Evolutionary conservation across 1,140 invertebrate genomes (phyloP).

Genomic region (Batillaria attramentaria): DNA sequence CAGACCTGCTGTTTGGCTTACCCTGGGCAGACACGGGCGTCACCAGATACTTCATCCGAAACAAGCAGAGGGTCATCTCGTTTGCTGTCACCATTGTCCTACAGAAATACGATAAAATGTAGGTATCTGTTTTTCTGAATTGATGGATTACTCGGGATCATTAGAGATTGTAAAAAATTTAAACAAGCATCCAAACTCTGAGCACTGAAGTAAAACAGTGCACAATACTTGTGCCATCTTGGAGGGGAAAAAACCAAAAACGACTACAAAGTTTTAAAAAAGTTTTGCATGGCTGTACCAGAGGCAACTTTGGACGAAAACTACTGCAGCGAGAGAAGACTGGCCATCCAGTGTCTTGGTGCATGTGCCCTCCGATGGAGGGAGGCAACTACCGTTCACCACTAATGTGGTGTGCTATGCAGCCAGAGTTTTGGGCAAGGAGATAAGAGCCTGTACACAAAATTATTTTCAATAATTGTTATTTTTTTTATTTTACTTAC

Average conservation of each 20-base stretch:
- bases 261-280: background rate
- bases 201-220: too few relatives aligned
- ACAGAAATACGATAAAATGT: constrained; percentile 84
- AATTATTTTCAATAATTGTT: background rate
- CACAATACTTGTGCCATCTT: background rate
- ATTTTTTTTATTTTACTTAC: constrained; percentile 1
- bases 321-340: too few relatives aligned
- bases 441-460: background rate
- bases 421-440: background rate
- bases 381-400: too few relatives aligned
- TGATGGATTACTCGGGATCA: background rate
- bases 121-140: constrained; percentile 59
- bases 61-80: constrained; percentile 86
- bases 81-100: constrained; percentile 92
- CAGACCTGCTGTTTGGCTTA: constrained; percentile 93
- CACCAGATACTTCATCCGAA: constrained; percentile 86
- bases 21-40: constrained; percentile 90
- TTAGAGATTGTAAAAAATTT: background rate
- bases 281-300: background rate
- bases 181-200: too few relatives aligned
- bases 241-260: background rate
- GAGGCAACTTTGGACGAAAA: background rate
- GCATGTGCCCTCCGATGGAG: too few relatives aligned
- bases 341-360: too few relatives aligned
- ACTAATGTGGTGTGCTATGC: constrained; percentile 79